A percentile compares a stretch with the other conserved stretches of the same genome.
Evolutionary conservation across 2,888 invertebrate genomes (phyloP).

Genomic region (Macaria notata): DNA sequence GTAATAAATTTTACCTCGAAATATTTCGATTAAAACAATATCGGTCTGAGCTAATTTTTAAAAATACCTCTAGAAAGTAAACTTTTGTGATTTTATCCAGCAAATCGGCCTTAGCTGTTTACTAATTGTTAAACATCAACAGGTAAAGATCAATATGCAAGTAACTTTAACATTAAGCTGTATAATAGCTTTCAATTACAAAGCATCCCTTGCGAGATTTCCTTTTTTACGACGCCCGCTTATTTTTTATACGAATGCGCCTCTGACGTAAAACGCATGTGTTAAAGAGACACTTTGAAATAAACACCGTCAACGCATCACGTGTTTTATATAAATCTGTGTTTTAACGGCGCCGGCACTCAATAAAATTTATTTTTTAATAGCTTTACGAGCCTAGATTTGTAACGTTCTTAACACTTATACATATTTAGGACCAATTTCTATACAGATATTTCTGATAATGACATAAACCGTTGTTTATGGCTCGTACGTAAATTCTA

Average conservation of each 20-base stretch:
- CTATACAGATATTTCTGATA: conserved; percentile 40
- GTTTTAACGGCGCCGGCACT: conserved; percentile 64
- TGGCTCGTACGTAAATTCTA: conserved; percentile 33
- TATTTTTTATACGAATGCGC: neutral
- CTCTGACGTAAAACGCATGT: conserved; percentile 53
- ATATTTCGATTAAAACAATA: too few relatives aligned
- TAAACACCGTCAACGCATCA: conserved; percentile 65
- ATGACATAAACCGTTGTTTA: conserved; percentile 45
- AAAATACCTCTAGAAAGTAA: too few relatives aligned
- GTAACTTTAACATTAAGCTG: too few relatives aligned
- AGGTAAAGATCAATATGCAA: too few relatives aligned
- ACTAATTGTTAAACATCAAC: too few relatives aligned
- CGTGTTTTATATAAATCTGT: conserved; percentile 67
- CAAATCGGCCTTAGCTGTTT: too few relatives aligned
- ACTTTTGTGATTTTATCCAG: too few relatives aligned
- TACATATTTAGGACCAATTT: conserved; percentile 48
- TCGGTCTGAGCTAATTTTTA: too few relatives aligned
- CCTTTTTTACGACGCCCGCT: too few relatives aligned
- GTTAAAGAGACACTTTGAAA: conserved; percentile 55
- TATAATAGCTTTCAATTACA: too few relatives aligned
- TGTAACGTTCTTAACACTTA: conserved; percentile 57
- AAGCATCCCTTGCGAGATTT: too few relatives aligned
- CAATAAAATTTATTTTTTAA: conserved; percentile 70
- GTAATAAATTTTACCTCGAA: too few relatives aligned
- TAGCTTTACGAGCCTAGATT: conserved; percentile 54